Evolutionary conservation across 2,888 invertebrate genomes (phyloP).

Genomic region (Bimastos eiseni): DNA sequence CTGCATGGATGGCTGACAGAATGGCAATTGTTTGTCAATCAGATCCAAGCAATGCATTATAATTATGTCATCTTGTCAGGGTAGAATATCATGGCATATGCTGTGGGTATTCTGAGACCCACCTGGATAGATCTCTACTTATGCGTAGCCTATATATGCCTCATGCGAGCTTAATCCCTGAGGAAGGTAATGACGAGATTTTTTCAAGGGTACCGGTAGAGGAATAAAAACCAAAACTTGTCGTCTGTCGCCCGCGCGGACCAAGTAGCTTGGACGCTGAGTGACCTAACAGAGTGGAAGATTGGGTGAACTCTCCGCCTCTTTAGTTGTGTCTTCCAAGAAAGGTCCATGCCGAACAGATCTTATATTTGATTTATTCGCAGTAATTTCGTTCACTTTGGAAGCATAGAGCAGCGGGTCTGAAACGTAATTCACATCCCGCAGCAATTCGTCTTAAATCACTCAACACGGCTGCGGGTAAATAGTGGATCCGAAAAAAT

Average conservation of each 20-base stretch:
- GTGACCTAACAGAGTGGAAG: neutral
- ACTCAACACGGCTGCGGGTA: neutral
- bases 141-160: neutral
- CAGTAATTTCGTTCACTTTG: neutral
- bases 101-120: neutral
- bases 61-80: neutral
- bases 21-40: neutral
- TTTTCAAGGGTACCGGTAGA: neutral
- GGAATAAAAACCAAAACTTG: neutral
- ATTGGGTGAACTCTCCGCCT: neutral
- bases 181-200: too few relatives aligned
- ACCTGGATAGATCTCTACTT: neutral
- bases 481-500: neutral
- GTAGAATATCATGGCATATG: neutral
- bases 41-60: neutral
- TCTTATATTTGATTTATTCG: conserved; percentile 13
- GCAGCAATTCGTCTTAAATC: neutral
- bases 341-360: neutral
- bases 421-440: neutral
- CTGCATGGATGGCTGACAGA: neutral
- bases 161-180: too few relatives aligned
- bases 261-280: neutral
- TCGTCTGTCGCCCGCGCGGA: neutral
- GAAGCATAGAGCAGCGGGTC: neutral
- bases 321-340: neutral